A percentile compares a stretch with the other conserved stretches of the same genome.
These are phyloP conservation scores for Andinoacara biseriatus DNA, from an alignment of 2,113 vertebrate genomes.

Conservation along the genomic window DNA sequence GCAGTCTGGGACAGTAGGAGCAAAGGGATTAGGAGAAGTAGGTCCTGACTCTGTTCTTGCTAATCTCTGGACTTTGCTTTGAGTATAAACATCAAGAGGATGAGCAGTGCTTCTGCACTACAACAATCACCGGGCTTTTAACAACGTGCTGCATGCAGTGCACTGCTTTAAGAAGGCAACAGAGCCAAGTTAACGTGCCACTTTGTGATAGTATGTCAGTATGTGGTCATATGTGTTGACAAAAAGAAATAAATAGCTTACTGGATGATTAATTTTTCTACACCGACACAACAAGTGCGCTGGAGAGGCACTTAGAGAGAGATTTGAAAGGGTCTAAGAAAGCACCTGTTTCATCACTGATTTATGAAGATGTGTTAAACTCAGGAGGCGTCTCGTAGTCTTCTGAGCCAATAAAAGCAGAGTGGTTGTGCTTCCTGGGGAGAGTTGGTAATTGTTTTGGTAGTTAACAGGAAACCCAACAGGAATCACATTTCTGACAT, in stretches of 20 bases:
- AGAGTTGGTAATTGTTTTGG: neutral
- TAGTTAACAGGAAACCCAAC: neutral
- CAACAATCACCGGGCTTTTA: neutral
- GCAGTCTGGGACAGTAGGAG: neutral
- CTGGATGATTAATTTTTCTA: neutral
- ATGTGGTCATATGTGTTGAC: neutral
- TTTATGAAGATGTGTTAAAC: neutral
- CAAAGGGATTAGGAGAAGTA: slow-evolving; percentile 6
- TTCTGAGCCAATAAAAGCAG: neutral
- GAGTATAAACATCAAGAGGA: slow-evolving; percentile 53
- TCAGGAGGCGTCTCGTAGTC: neutral
- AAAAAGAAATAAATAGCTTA: neutral
- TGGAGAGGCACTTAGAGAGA: neutral
- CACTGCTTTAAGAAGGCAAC: neutral
- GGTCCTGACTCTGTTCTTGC: slow-evolving; percentile 1
- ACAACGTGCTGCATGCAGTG: neutral
- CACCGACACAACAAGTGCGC: neutral
- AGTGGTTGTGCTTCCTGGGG: neutral
- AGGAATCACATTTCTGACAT: neutral
- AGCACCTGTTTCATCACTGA: neutral
- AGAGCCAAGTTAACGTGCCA: neutral
- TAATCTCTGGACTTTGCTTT: slow-evolving; percentile 22
- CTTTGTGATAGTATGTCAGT: neutral
- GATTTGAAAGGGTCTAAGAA: neutral
- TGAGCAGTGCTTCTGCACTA: slow-evolving; percentile 28